Base-by-base conservation (phyloP, 2,113 vertebrate genomes). In the Donacobius atricapilla region DNA sequence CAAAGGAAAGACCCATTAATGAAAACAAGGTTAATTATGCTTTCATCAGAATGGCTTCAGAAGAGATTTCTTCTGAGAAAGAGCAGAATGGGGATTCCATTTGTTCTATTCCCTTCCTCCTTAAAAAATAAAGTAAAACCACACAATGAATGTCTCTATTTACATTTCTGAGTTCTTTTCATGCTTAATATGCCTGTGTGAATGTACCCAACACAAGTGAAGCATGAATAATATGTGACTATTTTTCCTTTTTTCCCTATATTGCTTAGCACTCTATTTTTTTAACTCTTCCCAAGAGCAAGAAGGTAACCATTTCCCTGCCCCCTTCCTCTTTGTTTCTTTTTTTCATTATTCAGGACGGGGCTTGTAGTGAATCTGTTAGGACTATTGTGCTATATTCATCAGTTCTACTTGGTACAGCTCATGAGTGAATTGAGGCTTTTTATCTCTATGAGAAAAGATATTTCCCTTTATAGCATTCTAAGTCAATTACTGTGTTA, bases 101-200 rank as follows among this genome's bases (percentile, higher is more conserved):
- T 91, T 8, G 3, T 80, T 80, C 68, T 85, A 14, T 42, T 93
- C 70, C 63, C 35, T 90, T 89, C 54, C 39, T 83, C 70, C 83
- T 83, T 65, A 65, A 85, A 94, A 89, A 72, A 66, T 77, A 70
- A 88, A 93, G 58, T 83, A 79, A 94, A 93, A 83, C 47, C 51
- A 75, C 64, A 87, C 82, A 85, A 56, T 90, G 91, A 82, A 89
- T 35, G 75, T 81, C 89, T 86, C 77, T 96, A 77, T 69, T 90
- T 90, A 95, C 84, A 83, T 94, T 89, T 87, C 77, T 85, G 87
- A 91, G 64, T 72, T 60, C 93, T 87, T 96, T 89, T 96, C 88
- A 86, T 81, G 92, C n/a, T 56, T 93, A 82, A 76, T 71, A 89
- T 83, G 51, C 70, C 83, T 19, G 1, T 92, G 91, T 93, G 73